phyloP scores from a whole-genome alignment of 30 jellyfish, hydroid and myxozoan genomes.

The Rhopilema esculentum region DNA sequence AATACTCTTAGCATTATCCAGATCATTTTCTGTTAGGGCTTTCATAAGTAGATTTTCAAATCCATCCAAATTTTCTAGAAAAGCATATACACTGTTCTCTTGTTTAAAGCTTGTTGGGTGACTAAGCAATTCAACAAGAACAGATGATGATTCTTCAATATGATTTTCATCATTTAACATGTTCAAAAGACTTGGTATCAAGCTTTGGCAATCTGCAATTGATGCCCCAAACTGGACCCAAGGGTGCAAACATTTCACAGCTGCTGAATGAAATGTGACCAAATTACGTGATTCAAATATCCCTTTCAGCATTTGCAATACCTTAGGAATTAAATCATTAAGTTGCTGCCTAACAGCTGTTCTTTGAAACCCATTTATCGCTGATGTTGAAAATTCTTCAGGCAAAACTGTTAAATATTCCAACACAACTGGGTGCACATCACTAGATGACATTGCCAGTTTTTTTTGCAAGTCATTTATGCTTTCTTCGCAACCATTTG shows the following conservation, averaged over 20 bases:
- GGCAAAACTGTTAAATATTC: slow-evolving; percentile 72
- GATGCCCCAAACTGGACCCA: slow-evolving; percentile 94
- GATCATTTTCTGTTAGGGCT: slow-evolving; percentile 49
- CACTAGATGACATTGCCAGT: neutral
- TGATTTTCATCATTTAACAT: slow-evolving; percentile 35
- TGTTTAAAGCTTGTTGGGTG: slow-evolving; percentile 78
- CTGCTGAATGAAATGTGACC: neutral
- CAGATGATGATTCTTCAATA: slow-evolving; percentile 42
- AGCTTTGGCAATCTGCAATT: slow-evolving; percentile 41
- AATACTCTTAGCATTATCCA: slow-evolving; percentile 46
- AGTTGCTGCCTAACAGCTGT: slow-evolving; percentile 46
- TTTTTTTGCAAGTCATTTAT: slow-evolving; percentile 33
- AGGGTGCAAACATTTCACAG: slow-evolving; percentile 58
- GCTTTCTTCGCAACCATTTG: slow-evolving; percentile 36
- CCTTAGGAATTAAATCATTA: slow-evolving; percentile 34
- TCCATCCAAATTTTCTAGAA: slow-evolving; percentile 57
- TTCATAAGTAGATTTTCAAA: slow-evolving; percentile 45
- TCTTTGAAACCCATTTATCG: slow-evolving; percentile 50
- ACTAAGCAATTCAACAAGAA: slow-evolving; percentile 69
- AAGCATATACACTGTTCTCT: slow-evolving; percentile 66
- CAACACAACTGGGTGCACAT: slow-evolving; percentile 22
- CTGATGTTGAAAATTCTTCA: slow-evolving; percentile 57
- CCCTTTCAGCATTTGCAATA: slow-evolving; percentile 39
- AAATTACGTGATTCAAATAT: slow-evolving; percentile 25
- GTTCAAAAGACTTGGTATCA: slow-evolving; percentile 57